A percentile compares a stretch with the other conserved stretches of the same genome.
Evolutionary conservation across 2,113 vertebrate species (phyloP).

Genomic region (Pygoscelis adeliae): DNA sequence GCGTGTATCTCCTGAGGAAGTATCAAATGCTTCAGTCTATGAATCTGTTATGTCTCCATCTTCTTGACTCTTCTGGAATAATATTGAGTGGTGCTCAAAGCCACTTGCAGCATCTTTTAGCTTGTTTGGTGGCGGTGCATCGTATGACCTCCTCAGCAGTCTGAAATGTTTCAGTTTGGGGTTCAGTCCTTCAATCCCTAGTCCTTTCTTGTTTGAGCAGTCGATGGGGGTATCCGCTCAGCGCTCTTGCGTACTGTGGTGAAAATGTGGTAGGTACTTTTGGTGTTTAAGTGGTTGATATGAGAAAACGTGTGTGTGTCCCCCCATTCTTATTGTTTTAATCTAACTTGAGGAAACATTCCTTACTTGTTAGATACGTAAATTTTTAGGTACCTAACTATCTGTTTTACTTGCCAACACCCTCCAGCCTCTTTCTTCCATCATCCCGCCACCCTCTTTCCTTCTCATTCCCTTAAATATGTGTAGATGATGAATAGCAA

Average conservation of each 20-base stretch:
- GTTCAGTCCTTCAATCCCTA: background rate
- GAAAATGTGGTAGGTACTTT: background rate
- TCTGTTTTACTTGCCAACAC: background rate
- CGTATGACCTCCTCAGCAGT: background rate
- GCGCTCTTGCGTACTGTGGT: background rate
- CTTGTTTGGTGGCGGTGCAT: background rate
- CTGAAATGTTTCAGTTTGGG: background rate
- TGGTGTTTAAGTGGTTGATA: background rate
- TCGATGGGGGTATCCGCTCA: background rate
- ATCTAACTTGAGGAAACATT: background rate
- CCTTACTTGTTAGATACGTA: background rate
- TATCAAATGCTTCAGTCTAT: background rate
- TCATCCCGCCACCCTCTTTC: background rate
- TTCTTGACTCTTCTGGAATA: background rate
- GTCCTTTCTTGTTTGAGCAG: background rate
- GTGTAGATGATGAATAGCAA: conserved; percentile 51
- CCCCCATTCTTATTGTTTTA: background rate
- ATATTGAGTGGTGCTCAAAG: background rate
- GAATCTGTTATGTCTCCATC: rapidly evolving
- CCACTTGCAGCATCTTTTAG: background rate
- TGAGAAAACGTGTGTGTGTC: background rate
- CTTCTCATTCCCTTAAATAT: background rate
- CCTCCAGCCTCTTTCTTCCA: background rate
- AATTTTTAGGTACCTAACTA: conserved; percentile 14
- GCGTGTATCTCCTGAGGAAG: background rate